Evolutionary conservation across 2,797 vertebrate genomes (phyloP).

Genomic region (Ataeniobius toweri): DNA sequence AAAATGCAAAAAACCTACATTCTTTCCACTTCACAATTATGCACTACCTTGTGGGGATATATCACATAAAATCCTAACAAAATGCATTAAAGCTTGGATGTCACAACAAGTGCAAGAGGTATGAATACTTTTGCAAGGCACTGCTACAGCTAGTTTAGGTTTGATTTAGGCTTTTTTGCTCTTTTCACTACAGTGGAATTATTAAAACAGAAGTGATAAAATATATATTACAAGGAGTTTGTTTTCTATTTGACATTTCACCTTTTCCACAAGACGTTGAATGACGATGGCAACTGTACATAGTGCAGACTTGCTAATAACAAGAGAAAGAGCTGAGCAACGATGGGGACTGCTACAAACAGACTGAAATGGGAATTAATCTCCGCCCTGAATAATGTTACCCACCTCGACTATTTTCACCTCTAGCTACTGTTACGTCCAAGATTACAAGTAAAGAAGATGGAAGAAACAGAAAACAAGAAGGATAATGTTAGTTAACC

Average conservation of each 20-base stretch:
- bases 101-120: not conserved
- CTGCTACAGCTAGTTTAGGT: not conserved
- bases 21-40: not conserved
- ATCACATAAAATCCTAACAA: not conserved
- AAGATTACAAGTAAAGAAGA: conserved; percentile 65
- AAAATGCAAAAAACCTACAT: too few species aligned
- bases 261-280: conserved; percentile 36
- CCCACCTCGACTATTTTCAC: conserved; percentile 85
- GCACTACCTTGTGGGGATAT: not conserved
- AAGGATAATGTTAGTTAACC: conserved; percentile 58
- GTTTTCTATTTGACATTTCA: not conserved
- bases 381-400: conserved; percentile 64
- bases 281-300: conserved; percentile 51
- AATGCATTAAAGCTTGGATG: not conserved
- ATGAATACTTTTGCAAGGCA: not conserved
- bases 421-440: conserved; percentile 83
- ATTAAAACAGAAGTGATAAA: not conserved
- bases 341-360: conserved; percentile 55
- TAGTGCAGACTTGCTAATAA: conserved; percentile 60
- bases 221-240: not conserved
- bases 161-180: not conserved
- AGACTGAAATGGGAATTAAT: conserved; percentile 62
- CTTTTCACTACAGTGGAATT: not conserved
- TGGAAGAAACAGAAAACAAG: conserved; percentile 55
- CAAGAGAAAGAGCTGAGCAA: conserved; percentile 64